Conservation (phyloP, 1,140 invertebrate species). For the Tetraneura akinire region DNA sequence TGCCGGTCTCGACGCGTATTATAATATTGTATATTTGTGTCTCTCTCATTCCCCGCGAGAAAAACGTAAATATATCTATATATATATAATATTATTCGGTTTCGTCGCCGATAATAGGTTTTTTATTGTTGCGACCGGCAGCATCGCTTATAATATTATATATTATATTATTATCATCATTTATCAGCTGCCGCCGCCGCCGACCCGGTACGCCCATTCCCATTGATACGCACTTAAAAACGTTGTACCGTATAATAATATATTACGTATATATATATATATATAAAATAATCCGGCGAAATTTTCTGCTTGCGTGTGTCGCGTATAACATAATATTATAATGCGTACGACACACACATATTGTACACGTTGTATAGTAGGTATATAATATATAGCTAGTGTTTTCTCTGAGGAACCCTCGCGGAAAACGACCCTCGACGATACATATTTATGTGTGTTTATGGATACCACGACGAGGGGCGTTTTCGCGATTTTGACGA, state of each 20-base stretch:
- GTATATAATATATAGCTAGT: no score
- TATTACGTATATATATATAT: no score
- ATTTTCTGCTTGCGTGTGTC: neutral
- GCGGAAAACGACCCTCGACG: constrained; percentile 20
- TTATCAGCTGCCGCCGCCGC: constrained; percentile 19
- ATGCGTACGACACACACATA: neutral
- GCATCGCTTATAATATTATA: neutral
- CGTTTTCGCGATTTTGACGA: neutral
- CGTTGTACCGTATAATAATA: constrained; percentile 46
- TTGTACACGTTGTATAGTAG: neutral
- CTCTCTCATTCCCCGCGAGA: neutral
- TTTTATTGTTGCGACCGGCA: constrained; percentile 47
- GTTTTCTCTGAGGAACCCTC: constrained; percentile 21
- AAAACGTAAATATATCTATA: constrained; percentile 1
- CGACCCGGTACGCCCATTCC: constrained; percentile 35
- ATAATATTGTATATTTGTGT: no score
- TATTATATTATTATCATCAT: no score
- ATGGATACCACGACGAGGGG: neutral
- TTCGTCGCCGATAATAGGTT: constrained; percentile 43
- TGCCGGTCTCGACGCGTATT: no score
- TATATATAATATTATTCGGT: no score
- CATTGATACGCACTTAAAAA: constrained; percentile 49
- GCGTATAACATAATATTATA: neutral
- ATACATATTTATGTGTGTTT: neutral
- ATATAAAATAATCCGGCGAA: constrained; percentile 35